These are phyloP conservation scores for Volucella inflata DNA, from an alignment of 2,888 invertebrate genomes.

Conservation along the genomic window DNA sequence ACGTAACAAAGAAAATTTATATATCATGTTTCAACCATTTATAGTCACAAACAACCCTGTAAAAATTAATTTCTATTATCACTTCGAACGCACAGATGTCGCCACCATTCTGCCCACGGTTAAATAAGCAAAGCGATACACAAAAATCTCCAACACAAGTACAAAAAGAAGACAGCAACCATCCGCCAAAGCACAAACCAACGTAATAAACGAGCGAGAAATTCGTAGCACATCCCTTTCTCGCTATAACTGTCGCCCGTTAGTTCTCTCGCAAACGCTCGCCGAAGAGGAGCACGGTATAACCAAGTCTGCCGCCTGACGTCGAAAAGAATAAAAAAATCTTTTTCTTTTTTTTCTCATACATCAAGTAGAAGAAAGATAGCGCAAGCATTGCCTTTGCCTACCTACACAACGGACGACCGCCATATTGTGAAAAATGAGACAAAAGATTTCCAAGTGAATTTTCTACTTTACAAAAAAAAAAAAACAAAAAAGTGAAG, in stretches of 20 bases:
- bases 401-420: slow-evolving; percentile 57
- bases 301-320: slow-evolving; percentile 32
- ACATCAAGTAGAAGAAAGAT: slow-evolving; percentile 75
- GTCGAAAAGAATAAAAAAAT: slow-evolving; percentile 71
- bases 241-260: slow-evolving; percentile 59
- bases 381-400: slow-evolving; percentile 68
- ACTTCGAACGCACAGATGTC: slow-evolving; percentile 26
- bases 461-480: slow-evolving; percentile 44
- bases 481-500: slow-evolving; percentile 55
- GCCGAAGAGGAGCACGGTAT: slow-evolving; percentile 69
- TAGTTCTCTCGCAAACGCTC: slow-evolving; percentile 75
- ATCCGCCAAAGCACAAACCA: slow-evolving; percentile 48
- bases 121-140: slow-evolving; percentile 29
- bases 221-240: slow-evolving; percentile 76
- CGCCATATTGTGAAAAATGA: slow-evolving; percentile 78
- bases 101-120: neutral
- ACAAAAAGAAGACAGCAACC: slow-evolving; percentile 65
- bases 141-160: slow-evolving; percentile 21
- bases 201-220: slow-evolving; percentile 74
- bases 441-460: slow-evolving; percentile 77
- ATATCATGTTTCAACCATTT: neutral
- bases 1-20: too few species aligned
- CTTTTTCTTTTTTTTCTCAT: slow-evolving; percentile 65
- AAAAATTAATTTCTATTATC: neutral
- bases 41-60: slow-evolving; percentile 15